Base-by-base conservation (phyloP, 2,113 vertebrate genomes). In the Pseudorectes ferrugineus region DNA sequence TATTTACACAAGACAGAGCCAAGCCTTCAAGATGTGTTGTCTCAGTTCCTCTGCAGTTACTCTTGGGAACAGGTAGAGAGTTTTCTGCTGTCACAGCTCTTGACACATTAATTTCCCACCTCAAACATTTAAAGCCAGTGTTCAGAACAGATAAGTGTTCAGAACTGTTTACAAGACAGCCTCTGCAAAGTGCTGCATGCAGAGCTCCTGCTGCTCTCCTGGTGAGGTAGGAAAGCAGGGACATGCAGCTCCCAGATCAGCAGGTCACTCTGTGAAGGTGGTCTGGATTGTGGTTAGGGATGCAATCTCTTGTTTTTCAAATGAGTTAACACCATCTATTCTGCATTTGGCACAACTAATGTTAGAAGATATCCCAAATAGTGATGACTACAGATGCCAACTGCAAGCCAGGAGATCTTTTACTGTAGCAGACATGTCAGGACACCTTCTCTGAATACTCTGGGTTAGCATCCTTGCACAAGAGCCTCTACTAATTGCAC, bases 1-100 rank as follows among this genome's bases (percentile, higher is more conserved):
- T 78, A 71, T 75, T 93, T 93, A 91, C 45, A 79, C 67, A 71
- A 81, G 26, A 46, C 79, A 81, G 55, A 95, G 92, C 57, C 83
- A 95, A 95, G 73, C 28, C 83, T 65, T 87, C 89, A 57, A 92
- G 85, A 95, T 24, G 48, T 45, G 71, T 31, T 43, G 61, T 78
- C 83, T 81, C 52, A 57, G 55, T 48, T 90, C 36, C 83, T 85
- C 85, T 52, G 12, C 68, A 59, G 36, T 38, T 78, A 43, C 52
- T 77, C 57, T 45, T 35, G 48, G 25, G 79, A 80, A 48, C 4
- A 31, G 63, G 46, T 35, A 82, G 46, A 66, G 35, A 43, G 33
- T n/a, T 49, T 71, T 67, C 71, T 62, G 29, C 62, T 83, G 58
- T 43, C 77, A 43, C 42, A 58, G 49, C 24, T 94, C 65, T 75